Conservation (phyloP, 1,140 invertebrate genomes). For the Diorhabda sublineata region DNA sequence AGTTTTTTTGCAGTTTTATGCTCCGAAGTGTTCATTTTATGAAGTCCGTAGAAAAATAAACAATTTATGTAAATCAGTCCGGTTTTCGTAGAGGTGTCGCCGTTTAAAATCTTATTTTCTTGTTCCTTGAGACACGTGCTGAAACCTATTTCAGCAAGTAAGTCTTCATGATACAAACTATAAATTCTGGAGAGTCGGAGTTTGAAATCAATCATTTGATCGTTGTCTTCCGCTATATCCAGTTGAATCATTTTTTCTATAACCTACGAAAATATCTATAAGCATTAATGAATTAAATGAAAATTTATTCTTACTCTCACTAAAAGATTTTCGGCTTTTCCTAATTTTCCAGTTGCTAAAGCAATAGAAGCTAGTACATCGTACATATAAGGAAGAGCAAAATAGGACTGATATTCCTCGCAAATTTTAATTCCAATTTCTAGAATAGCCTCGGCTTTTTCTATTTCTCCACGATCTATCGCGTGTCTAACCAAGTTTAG, state of each 20-base stretch:
- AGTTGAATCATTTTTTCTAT: slow-evolving; percentile 30
- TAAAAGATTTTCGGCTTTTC: slow-evolving; percentile 41
- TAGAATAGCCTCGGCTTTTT: slow-evolving; percentile 42
- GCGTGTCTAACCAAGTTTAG: slow-evolving; percentile 40
- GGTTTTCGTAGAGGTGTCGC: slow-evolving; percentile 40
- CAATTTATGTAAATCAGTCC: slow-evolving; percentile 43
- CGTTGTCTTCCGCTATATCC: slow-evolving; percentile 33
- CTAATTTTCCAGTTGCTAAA: slow-evolving; percentile 38
- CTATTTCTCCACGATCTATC: slow-evolving; percentile 40
- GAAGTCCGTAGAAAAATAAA: slow-evolving; percentile 44
- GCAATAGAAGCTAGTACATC: slow-evolving; percentile 42
- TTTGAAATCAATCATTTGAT: slow-evolving; percentile 44
- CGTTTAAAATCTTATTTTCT: slow-evolving; percentile 39
- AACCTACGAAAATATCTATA: slow-evolving; percentile 3
- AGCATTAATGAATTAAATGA: no score
- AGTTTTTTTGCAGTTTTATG: slow-evolving; percentile 37
- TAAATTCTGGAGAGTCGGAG: slow-evolving; percentile 42
- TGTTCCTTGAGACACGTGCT: slow-evolving; percentile 41
- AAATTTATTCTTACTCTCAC: slow-evolving; percentile 24
- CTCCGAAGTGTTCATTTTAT: slow-evolving; percentile 39
- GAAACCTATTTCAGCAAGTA: slow-evolving; percentile 43
- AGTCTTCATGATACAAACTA: slow-evolving; percentile 36
- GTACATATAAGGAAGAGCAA: slow-evolving; percentile 41
- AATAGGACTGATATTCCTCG: slow-evolving; percentile 38
- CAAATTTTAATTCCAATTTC: slow-evolving; percentile 43